Conservation (phyloP, 2,113 vertebrate genomes). For the Campylorhamphus procurvoides region DNA sequence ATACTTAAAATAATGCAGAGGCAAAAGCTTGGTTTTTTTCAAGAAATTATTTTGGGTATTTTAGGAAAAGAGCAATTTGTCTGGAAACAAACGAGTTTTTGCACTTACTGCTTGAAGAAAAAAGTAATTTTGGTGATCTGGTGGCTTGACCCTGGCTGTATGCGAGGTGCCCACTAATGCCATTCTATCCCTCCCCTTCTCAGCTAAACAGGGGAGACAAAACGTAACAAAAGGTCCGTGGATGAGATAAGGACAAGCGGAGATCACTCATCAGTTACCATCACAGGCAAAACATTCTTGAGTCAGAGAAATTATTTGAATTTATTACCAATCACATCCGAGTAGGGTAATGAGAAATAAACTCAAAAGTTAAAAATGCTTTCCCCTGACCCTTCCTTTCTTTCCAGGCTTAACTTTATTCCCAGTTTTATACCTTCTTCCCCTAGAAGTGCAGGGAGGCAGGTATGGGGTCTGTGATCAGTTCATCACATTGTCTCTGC, state of each 20-base stretch:
- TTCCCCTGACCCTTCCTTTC: background rate
- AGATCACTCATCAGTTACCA: background rate
- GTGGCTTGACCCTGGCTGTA: background rate
- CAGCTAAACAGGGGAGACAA: background rate
- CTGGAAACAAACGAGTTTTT: background rate
- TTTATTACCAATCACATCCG: background rate
- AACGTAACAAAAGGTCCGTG: background rate
- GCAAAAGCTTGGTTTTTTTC: background rate
- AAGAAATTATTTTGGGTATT: background rate
- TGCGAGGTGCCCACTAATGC: rapidly evolving
- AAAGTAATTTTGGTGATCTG: background rate
- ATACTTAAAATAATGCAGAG: background rate
- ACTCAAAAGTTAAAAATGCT: background rate
- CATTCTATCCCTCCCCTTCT: background rate
- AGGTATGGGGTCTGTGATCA: background rate
- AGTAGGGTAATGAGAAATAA: background rate
- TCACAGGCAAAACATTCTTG: background rate
- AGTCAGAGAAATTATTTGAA: background rate
- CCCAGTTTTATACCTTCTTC: background rate
- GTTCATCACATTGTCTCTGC: background rate
- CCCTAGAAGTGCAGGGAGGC: background rate
- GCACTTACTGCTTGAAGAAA: background rate
- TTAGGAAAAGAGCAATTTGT: background rate
- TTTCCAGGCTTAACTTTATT: background rate
- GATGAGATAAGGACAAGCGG: background rate